A percentile compares a stretch with the other conserved stretches of the same genome.
Evolutionary conservation across 2,797 vertebrate species (phyloP).

Genomic region (Margarornis squamiger): DNA sequence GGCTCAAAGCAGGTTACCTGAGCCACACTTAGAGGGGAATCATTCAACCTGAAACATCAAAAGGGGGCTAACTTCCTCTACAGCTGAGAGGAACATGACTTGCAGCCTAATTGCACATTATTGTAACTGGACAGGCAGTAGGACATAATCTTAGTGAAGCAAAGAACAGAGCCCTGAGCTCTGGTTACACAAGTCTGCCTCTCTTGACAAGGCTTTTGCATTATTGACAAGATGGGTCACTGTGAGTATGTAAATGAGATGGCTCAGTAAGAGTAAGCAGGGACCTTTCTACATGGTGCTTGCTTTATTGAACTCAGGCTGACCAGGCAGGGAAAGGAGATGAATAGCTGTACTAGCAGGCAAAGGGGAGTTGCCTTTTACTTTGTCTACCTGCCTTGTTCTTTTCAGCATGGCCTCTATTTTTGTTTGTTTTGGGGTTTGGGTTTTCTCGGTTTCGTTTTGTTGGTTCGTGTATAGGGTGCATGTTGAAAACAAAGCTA

Average conservation of each 20-base stretch:
- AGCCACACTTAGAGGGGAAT: background rate
- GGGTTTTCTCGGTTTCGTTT: too few relatives aligned
- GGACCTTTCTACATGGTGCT: background rate
- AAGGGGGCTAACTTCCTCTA: background rate
- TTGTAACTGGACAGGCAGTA: background rate
- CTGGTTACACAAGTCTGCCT: conserved; percentile 31
- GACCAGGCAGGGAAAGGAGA: background rate
- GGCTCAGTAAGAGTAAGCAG: background rate
- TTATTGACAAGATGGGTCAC: background rate
- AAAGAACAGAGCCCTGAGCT: conserved; percentile 16
- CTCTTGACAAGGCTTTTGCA: conserved; percentile 1
- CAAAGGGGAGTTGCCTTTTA: background rate
- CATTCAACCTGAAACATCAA: conserved; percentile 22
- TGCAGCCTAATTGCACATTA: conserved; percentile 21
- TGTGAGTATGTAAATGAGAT: conserved; percentile 16
- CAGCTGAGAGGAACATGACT: conserved; percentile 1
- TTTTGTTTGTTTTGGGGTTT: too few relatives aligned
- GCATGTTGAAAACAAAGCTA: background rate
- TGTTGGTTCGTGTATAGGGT: accelerated
- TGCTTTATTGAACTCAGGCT: background rate
- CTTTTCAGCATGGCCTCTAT: background rate
- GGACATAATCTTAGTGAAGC: background rate
- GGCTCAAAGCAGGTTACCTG: background rate
- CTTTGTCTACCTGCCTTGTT: background rate
- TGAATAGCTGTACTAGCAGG: background rate